Evolutionary conservation across 2,113 vertebrate species (phyloP).

Genomic region (Sinocyclocheilus maitianheensis): DNA sequence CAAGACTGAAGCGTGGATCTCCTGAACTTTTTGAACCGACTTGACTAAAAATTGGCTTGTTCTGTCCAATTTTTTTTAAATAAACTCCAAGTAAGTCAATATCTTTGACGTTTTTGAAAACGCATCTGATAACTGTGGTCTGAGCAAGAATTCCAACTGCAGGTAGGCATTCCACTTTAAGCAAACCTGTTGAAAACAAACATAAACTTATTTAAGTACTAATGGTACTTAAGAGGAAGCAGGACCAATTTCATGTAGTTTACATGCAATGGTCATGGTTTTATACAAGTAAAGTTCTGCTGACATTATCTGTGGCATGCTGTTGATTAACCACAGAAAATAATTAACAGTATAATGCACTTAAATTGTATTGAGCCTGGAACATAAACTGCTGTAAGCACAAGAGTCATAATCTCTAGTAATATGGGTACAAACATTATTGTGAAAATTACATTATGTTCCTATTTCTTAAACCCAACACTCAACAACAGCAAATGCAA

Average conservation of each 20-base stretch:
- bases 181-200: slow-evolving; percentile 40
- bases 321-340: background rate
- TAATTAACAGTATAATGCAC: background rate
- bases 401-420: background rate
- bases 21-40: accelerated
- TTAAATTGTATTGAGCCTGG: background rate
- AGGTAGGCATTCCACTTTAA: background rate
- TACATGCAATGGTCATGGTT: background rate
- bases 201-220: background rate
- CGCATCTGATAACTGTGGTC: slow-evolving; percentile 45
- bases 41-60: too few species aligned
- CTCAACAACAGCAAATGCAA: background rate
- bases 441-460: background rate
- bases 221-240: background rate
- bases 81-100: background rate
- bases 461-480: background rate
- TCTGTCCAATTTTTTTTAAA: background rate
- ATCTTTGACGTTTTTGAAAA: background rate
- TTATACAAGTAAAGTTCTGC: background rate
- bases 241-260: background rate
- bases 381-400: background rate
- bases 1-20: slow-evolving; percentile 31
- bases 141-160: slow-evolving; percentile 22
- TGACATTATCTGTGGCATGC: background rate
- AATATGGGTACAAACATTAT: background rate